Evolutionary conservation across 1,140 invertebrate genomes (phyloP), one percentile per base, ranked within the genome.

Genomic region (Drosophila novamexicana): DNA sequence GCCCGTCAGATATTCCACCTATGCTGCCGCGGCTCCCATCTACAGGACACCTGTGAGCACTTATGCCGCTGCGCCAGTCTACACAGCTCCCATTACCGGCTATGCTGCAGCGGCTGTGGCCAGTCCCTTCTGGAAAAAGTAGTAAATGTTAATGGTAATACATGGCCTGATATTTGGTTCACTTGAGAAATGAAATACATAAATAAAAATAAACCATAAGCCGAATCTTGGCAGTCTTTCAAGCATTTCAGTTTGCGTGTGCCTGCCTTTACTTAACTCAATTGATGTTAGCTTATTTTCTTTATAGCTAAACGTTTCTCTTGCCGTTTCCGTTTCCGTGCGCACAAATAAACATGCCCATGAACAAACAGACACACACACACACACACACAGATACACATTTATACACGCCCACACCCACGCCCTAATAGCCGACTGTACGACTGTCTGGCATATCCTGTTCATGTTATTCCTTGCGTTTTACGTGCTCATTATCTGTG

Each of bases 401-500:
- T n/a, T 40, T 37, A 42, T 34, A 16, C 40, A 14, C 40, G 12
- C 40, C 12, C 4, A 42, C n/a, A 7, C 40, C n/a, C n/a, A 45
- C 16, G 42, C 42, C 37, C 14, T 16, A 44, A 42, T 49, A 32
- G 44, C 40, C 40, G 40, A n/a, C 14, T 7, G n/a, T 14, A 5
- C 2, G 50, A 29, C 40, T 57, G 44, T 57, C 47, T 58, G 56
- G 49, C 57, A 63, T 52, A 67, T 61, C 63, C 59, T 61, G 50
- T 8, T 45, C 14, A 40, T 52, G 53, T 59, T 68, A 16, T 75
- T 65, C 47, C 52, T 49, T 79, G 62, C 79, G 76, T 74, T 74
- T 77, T 83, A 89, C 83, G 84, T 88, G 84, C 79, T 88, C 83
- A 89, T 88, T 88, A 89, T 79, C 73, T 77, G 70, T 22, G 80